These are phyloP conservation scores for Bellardia pandia DNA, from an alignment of 2,888 invertebrate species.

Conservation along the genomic window DNA sequence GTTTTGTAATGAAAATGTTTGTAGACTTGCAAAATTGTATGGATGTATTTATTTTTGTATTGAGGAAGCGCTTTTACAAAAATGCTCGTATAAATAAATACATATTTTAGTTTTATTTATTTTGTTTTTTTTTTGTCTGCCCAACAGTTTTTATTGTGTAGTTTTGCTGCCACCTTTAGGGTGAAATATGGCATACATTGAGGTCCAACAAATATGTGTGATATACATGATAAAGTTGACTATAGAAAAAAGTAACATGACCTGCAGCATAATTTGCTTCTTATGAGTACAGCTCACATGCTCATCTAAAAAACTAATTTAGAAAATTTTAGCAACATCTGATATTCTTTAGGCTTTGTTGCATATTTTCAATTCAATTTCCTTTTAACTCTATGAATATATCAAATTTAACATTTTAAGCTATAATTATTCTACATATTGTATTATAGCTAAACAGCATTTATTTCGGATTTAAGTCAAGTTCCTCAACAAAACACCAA, in stretches of 20 bases:
- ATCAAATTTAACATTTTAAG: not conserved
- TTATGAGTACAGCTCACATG: not conserved
- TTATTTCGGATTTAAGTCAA: not conserved
- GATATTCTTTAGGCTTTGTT: too few species aligned
- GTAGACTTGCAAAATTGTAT: slow-evolving; percentile 48
- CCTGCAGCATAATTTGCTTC: not conserved
- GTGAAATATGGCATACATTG: slow-evolving; percentile 54
- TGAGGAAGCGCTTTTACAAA: slow-evolving; percentile 18
- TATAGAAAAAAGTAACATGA: not conserved
- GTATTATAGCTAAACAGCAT: not conserved
- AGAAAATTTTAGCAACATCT: too few species aligned
- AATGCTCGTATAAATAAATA: not conserved
- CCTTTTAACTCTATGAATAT: not conserved
- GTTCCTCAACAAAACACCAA: not conserved
- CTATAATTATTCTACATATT: not conserved
- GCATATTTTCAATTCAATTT: not conserved
- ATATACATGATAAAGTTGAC: not conserved
- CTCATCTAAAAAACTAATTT: not conserved
- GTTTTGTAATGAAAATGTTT: slow-evolving; percentile 61
- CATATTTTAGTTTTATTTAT: slow-evolving; percentile 38
- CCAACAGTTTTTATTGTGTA: not conserved
- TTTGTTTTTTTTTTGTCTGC: not conserved
- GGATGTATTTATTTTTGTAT: not conserved
- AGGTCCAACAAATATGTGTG: not conserved
- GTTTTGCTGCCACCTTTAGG: slow-evolving; percentile 39